Evolutionary conservation across 2,113 vertebrate species (phyloP).

Genomic region (Megaceryle torquata): DNA sequence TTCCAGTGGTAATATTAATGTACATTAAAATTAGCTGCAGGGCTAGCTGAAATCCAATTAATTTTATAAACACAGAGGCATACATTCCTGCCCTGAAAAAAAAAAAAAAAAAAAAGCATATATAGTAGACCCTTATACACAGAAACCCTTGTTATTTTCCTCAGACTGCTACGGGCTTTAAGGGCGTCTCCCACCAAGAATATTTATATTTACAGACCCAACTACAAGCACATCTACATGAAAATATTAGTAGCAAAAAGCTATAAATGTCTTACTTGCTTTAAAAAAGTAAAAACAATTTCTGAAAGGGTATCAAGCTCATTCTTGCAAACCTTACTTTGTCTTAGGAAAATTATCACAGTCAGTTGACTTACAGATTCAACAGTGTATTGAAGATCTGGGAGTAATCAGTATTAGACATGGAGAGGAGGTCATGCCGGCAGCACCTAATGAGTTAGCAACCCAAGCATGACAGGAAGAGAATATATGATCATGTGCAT

Average conservation of each 20-base stretch:
- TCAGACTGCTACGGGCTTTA: neutral
- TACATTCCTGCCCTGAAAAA: neutral
- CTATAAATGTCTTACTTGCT: neutral
- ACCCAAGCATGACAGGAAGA: neutral
- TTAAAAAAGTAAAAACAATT: neutral
- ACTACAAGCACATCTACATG: neutral
- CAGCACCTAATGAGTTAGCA: neutral
- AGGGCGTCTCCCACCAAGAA: neutral
- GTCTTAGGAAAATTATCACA: neutral
- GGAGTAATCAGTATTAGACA: neutral
- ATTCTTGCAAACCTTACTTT: neutral
- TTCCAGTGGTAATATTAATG: neutral
- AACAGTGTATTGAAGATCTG: neutral
- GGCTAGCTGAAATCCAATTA: neutral
- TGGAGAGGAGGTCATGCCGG: neutral
- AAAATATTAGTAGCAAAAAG: neutral
- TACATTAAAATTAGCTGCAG: neutral
- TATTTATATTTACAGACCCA: neutral
- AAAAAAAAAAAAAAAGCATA: neutral
- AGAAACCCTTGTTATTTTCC: neutral
- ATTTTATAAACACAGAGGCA: neutral
- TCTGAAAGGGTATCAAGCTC: neutral
- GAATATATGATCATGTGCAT: neutral
- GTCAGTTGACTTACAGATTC: neutral
- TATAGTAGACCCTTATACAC: neutral